These are phyloP conservation scores for Botia kubotai DNA, from an alignment of 2,797 vertebrate genomes.

Conservation along the genomic window DNA sequence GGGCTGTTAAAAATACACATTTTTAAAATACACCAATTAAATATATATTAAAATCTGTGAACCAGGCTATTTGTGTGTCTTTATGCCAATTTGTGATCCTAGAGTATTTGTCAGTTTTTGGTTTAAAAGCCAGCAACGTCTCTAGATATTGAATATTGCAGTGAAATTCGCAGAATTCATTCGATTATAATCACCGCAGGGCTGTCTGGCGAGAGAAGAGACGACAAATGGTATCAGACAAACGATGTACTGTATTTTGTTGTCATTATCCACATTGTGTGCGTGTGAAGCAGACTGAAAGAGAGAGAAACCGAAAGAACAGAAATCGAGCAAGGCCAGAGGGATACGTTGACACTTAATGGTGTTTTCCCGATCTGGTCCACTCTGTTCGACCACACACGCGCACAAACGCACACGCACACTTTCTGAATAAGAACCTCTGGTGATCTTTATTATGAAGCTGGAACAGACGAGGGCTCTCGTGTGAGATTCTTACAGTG, in stretches of 20 bases:
- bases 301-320: slow-evolving; percentile 10
- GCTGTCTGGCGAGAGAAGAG: slow-evolving; percentile 26
- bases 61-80: slow-evolving; percentile 3
- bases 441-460: slow-evolving; percentile 20
- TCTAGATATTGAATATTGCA: not conserved
- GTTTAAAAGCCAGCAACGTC: not conserved
- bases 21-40: not conserved
- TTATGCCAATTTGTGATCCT: slow-evolving; percentile 13
- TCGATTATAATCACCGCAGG: slow-evolving; percentile 15
- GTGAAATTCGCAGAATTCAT: slow-evolving; percentile 25
- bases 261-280: slow-evolving; percentile 4
- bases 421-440: slow-evolving; percentile 35
- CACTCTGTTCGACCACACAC: slow-evolving; percentile 3
- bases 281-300: not conserved
- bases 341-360: slow-evolving; percentile 20
- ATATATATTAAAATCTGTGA: not conserved
- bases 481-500: slow-evolving; percentile 11
- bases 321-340: not conserved
- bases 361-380: slow-evolving; percentile 20
- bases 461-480: slow-evolving; percentile 19
- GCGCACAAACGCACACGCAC: not conserved
- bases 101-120: not conserved
- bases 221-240: slow-evolving; percentile 35
- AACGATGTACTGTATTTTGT: slow-evolving; percentile 12
- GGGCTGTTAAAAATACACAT: not conserved